Conservation (phyloP, 2,888 invertebrate genomes). For the Frankliniella fusca region DNA sequence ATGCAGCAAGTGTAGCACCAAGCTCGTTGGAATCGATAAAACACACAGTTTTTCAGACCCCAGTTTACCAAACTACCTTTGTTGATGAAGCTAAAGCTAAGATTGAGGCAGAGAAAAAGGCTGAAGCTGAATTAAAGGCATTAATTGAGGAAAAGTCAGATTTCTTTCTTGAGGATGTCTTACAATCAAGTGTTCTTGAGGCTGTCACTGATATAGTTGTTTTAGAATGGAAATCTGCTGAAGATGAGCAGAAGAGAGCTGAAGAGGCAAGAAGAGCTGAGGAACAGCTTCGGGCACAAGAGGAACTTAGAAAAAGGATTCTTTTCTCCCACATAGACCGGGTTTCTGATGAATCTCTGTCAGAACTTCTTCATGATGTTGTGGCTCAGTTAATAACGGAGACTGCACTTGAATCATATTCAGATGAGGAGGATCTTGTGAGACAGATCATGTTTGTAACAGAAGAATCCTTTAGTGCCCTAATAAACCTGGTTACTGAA, state of each 20-base stretch:
- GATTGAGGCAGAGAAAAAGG: background rate
- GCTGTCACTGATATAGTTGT: background rate
- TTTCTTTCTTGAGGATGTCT: background rate
- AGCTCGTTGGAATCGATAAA: background rate
- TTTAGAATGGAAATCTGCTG: background rate
- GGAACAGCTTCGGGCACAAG: background rate
- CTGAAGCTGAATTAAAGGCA: background rate
- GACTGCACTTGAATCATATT: background rate
- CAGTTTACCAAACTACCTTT: background rate
- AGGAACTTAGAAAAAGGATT: background rate
- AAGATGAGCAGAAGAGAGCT: background rate
- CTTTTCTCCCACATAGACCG: background rate
- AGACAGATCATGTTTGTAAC: background rate
- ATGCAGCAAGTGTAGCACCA: background rate
- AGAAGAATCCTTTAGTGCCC: background rate
- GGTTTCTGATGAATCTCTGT: background rate
- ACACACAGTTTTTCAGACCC: background rate
- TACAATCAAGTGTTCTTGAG: background rate
- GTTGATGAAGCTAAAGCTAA: background rate
- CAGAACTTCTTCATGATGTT: background rate
- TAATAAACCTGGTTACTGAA: background rate
- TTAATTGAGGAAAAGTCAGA: background rate
- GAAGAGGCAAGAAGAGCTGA: background rate
- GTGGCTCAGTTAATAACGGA: background rate
- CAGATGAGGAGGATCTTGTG: background rate